These are phyloP conservation scores for Callopanchax toddi DNA, from an alignment of 2,113 vertebrate species.

Conservation along the genomic window DNA sequence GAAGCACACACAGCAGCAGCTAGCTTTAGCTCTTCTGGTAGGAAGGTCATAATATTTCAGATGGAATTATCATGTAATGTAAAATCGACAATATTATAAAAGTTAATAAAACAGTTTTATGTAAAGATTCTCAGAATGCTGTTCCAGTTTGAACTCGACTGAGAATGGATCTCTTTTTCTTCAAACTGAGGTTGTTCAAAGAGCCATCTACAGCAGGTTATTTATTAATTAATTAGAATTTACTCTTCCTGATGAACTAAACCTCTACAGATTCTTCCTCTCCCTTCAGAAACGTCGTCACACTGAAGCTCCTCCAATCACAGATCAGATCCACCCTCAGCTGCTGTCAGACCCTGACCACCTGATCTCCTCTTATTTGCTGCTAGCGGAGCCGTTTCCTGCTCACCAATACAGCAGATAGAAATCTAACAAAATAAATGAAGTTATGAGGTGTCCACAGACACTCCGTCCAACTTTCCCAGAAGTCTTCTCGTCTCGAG, in stretches of 20 bases:
- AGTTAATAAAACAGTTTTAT: too few species aligned
- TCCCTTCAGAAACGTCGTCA: neutral
- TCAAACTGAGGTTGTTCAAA: too few species aligned
- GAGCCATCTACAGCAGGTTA: too few species aligned
- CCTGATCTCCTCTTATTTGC: constrained; percentile 4
- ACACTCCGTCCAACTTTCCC: neutral
- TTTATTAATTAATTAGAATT: too few species aligned
- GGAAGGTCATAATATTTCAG: too few species aligned
- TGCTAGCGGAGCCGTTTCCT: neutral
- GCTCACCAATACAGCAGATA: constrained; percentile 17
- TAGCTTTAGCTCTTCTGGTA: too few species aligned
- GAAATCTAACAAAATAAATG: constrained; percentile 36
- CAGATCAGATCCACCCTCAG: constrained; percentile 10
- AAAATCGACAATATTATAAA: too few species aligned
- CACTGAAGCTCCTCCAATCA: neutral
- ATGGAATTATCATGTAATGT: too few species aligned
- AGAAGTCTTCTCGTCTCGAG: constrained; percentile 36
- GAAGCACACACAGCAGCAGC: too few species aligned
- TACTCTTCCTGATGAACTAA: neutral
- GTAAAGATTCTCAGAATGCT: too few species aligned
- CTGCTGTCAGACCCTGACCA: constrained; percentile 17
- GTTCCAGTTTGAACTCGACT: too few species aligned
- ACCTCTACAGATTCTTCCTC: neutral
- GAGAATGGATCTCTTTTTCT: too few species aligned
- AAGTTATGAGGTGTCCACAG: constrained; percentile 24